These are phyloP conservation scores for Neoaliturus tenellus DNA, from an alignment of 2,888 invertebrate genomes.

Conservation along the genomic window DNA sequence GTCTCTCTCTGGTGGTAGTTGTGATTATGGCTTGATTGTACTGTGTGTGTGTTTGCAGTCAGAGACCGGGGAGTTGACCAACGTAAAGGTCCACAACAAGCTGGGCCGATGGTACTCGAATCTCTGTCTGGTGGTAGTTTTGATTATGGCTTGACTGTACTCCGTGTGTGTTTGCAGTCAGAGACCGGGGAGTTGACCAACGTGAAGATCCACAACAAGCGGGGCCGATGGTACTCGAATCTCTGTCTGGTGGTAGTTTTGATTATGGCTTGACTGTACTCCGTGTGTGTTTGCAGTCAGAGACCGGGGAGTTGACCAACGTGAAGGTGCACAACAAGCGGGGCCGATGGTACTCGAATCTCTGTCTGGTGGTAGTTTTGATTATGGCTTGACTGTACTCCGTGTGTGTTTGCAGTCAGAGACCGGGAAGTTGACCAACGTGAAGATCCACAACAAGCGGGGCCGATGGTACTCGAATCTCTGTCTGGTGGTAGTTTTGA, in stretches of 20 bases:
- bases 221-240: constrained; percentile 96
- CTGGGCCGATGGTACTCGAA: constrained; percentile 96
- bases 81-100: constrained; percentile 82
- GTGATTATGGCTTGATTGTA: too few species aligned
- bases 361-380: too few species aligned
- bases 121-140: too few species aligned
- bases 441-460: constrained; percentile 85
- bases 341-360: constrained; percentile 95
- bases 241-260: too few species aligned
- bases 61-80: constrained; percentile 4
- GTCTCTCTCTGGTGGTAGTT: too few species aligned
- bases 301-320: constrained; percentile 8
- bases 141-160: too few species aligned
- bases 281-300: not conserved
- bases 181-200: constrained; percentile 15
- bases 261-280: too few species aligned
- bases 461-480: constrained; percentile 96
- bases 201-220: constrained; percentile 83
- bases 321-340: constrained; percentile 85
- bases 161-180: not conserved
- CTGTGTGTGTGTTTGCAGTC: not conserved
- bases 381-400: too few species aligned
- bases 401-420: not conserved
- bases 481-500: too few species aligned
- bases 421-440: constrained; percentile 24